These are phyloP conservation scores for Phasianus colchicus DNA, from an alignment of 2,113 vertebrate species.

Conservation along the genomic window DNA sequence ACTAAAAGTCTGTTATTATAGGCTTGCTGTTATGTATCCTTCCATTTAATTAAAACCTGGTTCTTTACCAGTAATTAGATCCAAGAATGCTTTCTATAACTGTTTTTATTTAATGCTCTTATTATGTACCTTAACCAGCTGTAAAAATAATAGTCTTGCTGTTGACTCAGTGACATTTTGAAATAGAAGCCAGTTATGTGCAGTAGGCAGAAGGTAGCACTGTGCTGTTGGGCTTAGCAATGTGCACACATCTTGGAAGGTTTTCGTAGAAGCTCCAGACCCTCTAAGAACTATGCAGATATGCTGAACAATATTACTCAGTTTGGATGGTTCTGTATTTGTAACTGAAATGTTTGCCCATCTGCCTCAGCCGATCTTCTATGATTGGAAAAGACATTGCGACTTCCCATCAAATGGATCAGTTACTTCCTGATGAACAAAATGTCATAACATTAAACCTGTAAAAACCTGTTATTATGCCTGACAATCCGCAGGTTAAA, in stretches of 20 bases:
- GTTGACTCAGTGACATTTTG: background rate
- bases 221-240: background rate
- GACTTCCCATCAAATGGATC: background rate
- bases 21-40: background rate
- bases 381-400: background rate
- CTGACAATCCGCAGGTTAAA: background rate
- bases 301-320: background rate
- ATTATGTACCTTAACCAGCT: background rate
- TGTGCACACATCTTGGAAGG: background rate
- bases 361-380: background rate
- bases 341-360: background rate
- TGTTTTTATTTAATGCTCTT: background rate
- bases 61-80: background rate
- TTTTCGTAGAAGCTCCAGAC: background rate
- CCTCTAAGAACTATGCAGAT: background rate
- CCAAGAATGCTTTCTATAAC: background rate
- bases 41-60: background rate
- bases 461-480: background rate
- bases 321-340: background rate
- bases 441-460: background rate
- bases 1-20: background rate
- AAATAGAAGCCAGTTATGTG: background rate
- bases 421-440: background rate
- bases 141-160: background rate
- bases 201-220: background rate